Conservation (phyloP, 2,113 vertebrate species). For the Silurus glanis region DNA sequence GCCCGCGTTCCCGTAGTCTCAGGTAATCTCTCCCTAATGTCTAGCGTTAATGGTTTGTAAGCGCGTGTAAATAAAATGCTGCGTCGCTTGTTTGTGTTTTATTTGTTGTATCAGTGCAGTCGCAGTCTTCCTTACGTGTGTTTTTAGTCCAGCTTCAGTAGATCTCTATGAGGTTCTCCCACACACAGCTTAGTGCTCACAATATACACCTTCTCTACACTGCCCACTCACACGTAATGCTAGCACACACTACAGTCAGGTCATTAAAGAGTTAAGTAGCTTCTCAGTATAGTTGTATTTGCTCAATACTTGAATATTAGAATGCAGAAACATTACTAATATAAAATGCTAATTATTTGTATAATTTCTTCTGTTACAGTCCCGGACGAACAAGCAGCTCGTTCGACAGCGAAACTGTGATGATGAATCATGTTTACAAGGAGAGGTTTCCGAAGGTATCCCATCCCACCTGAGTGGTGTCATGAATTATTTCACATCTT, state of each 20-base stretch:
- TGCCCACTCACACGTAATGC: neutral
- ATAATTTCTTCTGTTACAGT: slow-evolving; percentile 64
- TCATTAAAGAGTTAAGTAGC: neutral
- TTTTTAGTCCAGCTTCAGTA: slow-evolving; percentile 2
- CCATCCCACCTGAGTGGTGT: neutral
- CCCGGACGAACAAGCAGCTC: slow-evolving; percentile 84
- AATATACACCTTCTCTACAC: slow-evolving; percentile 1
- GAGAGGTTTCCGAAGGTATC: slow-evolving; percentile 95
- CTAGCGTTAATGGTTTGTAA: neutral
- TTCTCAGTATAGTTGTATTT: neutral
- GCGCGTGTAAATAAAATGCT: no score
- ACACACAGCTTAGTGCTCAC: neutral
- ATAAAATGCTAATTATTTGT: neutral
- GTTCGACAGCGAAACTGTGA: slow-evolving; percentile 93
- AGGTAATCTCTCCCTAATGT: slow-evolving; percentile 72
- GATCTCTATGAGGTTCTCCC: slow-evolving; percentile 31
- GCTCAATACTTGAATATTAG: neutral
- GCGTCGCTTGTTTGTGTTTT: neutral
- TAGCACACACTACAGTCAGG: neutral
- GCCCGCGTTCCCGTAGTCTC: slow-evolving; percentile 90
- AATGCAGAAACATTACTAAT: neutral
- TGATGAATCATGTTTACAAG: slow-evolving; percentile 99
- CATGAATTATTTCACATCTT: neutral
- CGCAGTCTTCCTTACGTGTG: neutral
- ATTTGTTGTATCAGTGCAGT: neutral